Evolutionary conservation across 2,888 invertebrate genomes (phyloP).

Genomic region (Eudasyphora cyanicolor): DNA sequence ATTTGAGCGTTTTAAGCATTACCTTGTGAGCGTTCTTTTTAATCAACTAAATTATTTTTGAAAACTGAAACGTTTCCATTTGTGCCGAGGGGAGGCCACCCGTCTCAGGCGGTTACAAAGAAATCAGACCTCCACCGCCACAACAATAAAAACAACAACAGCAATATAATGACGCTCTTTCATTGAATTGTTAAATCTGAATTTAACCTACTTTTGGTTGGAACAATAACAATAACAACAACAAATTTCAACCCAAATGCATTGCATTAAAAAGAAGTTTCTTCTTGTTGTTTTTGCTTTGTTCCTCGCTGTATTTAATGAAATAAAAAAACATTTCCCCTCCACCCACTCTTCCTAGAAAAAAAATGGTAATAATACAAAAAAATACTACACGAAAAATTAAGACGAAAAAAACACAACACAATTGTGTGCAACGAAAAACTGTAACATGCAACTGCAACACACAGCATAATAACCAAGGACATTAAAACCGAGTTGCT

Average conservation of each 20-base stretch:
- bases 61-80: conserved; percentile 30
- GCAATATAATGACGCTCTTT: conserved; percentile 37
- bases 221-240: too few relatives aligned
- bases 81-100: neutral
- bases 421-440: conserved; percentile 65
- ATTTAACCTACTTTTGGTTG: conserved; percentile 58
- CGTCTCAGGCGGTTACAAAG: too few relatives aligned
- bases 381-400: conserved; percentile 47
- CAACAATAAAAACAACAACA: conserved; percentile 33
- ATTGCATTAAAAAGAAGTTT: conserved; percentile 63
- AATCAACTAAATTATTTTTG: conserved; percentile 53
- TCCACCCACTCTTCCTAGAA: conserved; percentile 70
- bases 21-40: conserved; percentile 14
- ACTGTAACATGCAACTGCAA: conserved; percentile 60
- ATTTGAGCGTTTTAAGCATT: neutral
- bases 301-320: conserved; percentile 41
- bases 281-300: neutral
- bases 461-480: conserved; percentile 63
- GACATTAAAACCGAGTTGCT: conserved; percentile 40
- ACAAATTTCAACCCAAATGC: conserved; percentile 64
- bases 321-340: conserved; percentile 61
- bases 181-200: conserved; percentile 59
- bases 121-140: neutral
- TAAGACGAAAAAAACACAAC: conserved; percentile 63
- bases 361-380: conserved; percentile 70